These are phyloP conservation scores for Halisarca cf. caerulea DNA, from an alignment of 37 sponge, comb jelly and placozoan species.

Conservation along the genomic window DNA sequence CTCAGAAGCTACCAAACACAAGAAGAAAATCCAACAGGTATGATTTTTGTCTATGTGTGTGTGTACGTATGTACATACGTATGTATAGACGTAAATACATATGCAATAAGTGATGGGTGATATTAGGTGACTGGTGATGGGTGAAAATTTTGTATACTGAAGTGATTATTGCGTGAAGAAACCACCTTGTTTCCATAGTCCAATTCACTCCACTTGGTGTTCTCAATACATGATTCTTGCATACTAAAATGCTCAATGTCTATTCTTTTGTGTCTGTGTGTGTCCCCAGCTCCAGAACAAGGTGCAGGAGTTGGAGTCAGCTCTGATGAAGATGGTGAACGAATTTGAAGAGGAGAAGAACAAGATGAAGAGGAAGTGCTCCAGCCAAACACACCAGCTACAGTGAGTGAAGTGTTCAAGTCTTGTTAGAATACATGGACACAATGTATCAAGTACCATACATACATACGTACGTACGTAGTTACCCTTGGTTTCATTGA, in stretches of 20 bases:
- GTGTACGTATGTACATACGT: neutral
- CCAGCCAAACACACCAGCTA: neutral
- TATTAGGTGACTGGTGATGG: too few relatives aligned
- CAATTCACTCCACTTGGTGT: too few relatives aligned
- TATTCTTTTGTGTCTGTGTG: neutral
- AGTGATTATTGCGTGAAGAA: too few relatives aligned
- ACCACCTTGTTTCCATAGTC: too few relatives aligned
- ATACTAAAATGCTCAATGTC: neutral
- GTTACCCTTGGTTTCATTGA: too few relatives aligned
- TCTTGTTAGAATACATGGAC: too few relatives aligned
- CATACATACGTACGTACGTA: too few relatives aligned
- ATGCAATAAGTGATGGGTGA: slow-evolving; percentile 14
- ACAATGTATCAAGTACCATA: too few relatives aligned
- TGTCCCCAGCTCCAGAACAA: slow-evolving; percentile 45
- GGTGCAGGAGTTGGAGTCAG: slow-evolving; percentile 48
- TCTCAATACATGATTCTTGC: too few relatives aligned
- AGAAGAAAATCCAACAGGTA: slow-evolving; percentile 58
- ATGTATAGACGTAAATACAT: slow-evolving; percentile 5
- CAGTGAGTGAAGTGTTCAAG: too few relatives aligned
- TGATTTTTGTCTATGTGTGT: neutral
- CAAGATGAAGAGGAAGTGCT: neutral
- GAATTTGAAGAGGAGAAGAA: slow-evolving; percentile 76
- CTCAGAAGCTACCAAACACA: slow-evolving; percentile 46
- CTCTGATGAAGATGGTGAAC: slow-evolving; percentile 51
- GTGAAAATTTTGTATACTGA: too few relatives aligned